Percentiles rank a stretch among this genome's conserved stretches.
These are phyloP conservation scores for Pilophorus perplexus DNA, from an alignment of 2,888 invertebrate species.

Conservation along the genomic window DNA sequence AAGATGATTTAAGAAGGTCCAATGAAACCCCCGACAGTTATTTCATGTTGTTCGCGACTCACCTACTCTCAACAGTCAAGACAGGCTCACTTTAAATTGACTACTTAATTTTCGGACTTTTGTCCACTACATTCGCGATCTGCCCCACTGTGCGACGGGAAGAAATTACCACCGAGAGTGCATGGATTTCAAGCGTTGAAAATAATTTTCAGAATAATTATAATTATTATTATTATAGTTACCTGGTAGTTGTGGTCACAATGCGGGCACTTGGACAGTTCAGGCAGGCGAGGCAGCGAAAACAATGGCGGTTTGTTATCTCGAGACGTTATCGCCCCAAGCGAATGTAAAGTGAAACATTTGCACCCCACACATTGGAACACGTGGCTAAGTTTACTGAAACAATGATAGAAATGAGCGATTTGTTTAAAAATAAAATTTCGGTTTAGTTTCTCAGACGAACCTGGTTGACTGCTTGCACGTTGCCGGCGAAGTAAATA, in stretches of 20 bases:
- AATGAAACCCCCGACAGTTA: too few relatives aligned
- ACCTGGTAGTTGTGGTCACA: slow-evolving; percentile 75
- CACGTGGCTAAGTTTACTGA: slow-evolving; percentile 79
- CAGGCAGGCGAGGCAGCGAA: slow-evolving; percentile 67
- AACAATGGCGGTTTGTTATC: slow-evolving; percentile 57
- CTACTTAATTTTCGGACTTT: background rate
- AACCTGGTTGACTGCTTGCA: slow-evolving; percentile 85
- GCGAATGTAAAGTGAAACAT: slow-evolving; percentile 52
- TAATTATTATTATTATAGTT: too few relatives aligned
- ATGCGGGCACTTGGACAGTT: slow-evolving; percentile 66
- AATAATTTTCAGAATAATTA: too few relatives aligned
- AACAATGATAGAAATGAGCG: slow-evolving; percentile 48
- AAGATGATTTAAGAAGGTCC: too few relatives aligned
- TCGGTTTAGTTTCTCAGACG: slow-evolving; percentile 32
- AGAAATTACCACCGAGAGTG: too few relatives aligned
- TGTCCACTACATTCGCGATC: too few relatives aligned
- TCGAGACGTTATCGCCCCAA: slow-evolving; percentile 51
- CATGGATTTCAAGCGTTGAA: too few relatives aligned
- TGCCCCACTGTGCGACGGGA: too few relatives aligned
- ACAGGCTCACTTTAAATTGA: too few relatives aligned
- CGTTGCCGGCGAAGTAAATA: slow-evolving; percentile 73
- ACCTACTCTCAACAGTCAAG: background rate
- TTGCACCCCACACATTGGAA: slow-evolving; percentile 91
- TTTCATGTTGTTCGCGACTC: background rate
- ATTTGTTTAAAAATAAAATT: too few relatives aligned